phyloP scores from a whole-genome alignment of 2,888 invertebrate species.

The Eulithis prunata region DNA sequence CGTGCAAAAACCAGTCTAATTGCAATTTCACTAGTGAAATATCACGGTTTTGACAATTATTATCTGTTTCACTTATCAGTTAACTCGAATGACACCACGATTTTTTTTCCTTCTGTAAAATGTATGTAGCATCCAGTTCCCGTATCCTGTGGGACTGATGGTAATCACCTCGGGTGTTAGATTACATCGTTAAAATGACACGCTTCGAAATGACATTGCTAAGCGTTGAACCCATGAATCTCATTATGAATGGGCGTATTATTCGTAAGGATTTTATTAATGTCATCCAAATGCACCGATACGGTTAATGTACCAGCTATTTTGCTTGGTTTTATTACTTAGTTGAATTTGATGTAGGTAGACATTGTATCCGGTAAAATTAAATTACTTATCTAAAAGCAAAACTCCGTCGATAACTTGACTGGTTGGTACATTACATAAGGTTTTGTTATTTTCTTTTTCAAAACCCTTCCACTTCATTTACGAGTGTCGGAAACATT shows the following conservation, averaged over 20 bases:
- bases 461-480: constrained; percentile 42
- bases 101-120: constrained; percentile 3
- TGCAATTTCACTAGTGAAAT: too few species aligned
- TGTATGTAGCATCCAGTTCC: constrained; percentile 8
- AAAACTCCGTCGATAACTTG: background rate
- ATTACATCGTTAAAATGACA: constrained; percentile 34
- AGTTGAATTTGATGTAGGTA: background rate
- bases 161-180: constrained; percentile 32
- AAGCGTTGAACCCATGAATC: constrained; percentile 12
- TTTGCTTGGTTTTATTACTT: background rate
- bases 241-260: constrained; percentile 18
- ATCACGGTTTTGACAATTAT: too few species aligned
- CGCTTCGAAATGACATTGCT: constrained; percentile 18
- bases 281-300: constrained; percentile 2
- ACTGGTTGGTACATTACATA: constrained; percentile 1
- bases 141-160: constrained; percentile 39
- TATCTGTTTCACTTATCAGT: background rate
- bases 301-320: too few species aligned
- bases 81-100: background rate
- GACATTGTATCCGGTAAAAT: background rate
- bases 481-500: constrained; percentile 60
- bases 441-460: constrained; percentile 50
- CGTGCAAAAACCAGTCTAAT: too few species aligned
- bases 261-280: background rate
- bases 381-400: background rate